Base-by-base conservation (phyloP, 2,888 invertebrate genomes). In the Sussaba pulchella region DNA sequence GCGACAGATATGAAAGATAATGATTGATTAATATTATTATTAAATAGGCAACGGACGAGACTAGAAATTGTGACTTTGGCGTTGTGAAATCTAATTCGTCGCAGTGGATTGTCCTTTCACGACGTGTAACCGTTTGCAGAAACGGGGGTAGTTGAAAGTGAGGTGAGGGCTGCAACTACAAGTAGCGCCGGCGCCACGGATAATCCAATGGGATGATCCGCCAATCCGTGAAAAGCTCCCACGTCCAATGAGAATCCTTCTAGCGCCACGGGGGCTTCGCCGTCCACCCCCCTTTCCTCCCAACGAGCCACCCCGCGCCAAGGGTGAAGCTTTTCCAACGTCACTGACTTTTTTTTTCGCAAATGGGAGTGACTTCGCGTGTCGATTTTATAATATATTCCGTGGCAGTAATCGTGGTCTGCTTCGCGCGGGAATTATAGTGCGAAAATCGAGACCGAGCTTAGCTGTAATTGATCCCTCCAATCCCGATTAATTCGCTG, bases 171-270 rank as follows among this genome's bases (percentile, higher is more conserved):
- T 61, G 61, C 21, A 21, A 67, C 59, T 63, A 50, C 26, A 70
- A 2, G 57, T 73, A 82, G 89, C 89, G 90, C 88, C 88, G 89
- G 88, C 89, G 89, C 88, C 85, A 85, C 87, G 89, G 92, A 92
- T 92, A 90, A 92, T 92, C 92, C 92, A 91, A 91, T 91, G 88
- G 90, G 91, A 92, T 92, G 86, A 92, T 92, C 91, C 88, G 84
- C 91, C 91, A 91, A 91, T 90, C 89, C 88, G 85, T 81, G 87
- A 77, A 82, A 85, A 84, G 85, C 82, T 83, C 43, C 47, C 59
- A 67, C 84, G 83, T 77, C 87, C 85, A 89, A 89, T 86, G 83
- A 75, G 79, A 82, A 52, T 66, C 39, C 31, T 71, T 47, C 79
- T 84, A n/a, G 85, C n/a, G 43, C 1, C 43, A 87, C 87, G 72